phyloP scores from a whole-genome alignment of 2,888 invertebrate genomes.

The Carabus problematicus region DNA sequence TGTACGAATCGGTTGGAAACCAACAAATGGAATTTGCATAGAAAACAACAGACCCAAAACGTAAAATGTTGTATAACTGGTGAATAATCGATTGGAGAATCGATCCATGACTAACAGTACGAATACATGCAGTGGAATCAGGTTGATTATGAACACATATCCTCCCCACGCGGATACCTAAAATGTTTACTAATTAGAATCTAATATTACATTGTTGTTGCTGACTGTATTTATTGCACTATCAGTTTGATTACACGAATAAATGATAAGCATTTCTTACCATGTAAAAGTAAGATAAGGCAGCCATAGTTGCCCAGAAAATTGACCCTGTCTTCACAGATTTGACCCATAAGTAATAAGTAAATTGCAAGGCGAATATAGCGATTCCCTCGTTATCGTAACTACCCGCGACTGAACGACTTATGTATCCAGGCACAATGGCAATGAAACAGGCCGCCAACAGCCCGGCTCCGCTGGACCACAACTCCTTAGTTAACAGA shows the following conservation, averaged over 20 bases:
- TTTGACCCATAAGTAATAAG: conserved; percentile 98
- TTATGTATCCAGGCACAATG: conserved; percentile 98
- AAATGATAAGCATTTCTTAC: conserved; percentile 62
- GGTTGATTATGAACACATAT: conserved; percentile 98
- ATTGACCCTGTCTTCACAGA: conserved; percentile 97
- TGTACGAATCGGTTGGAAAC: conserved; percentile 98
- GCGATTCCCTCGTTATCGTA: conserved; percentile 99
- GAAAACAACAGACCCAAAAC: conserved; percentile 93
- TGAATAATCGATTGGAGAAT: conserved; percentile 89
- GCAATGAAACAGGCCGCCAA: conserved; percentile 99
- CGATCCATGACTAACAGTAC: conserved; percentile 93
- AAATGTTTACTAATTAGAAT: conserved; percentile 47
- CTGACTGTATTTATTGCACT: too few species aligned
- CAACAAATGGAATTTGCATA: conserved; percentile 97
- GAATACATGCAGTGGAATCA: conserved; percentile 98
- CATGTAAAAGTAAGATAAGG: conserved; percentile 99
- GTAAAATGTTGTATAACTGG: conserved; percentile 97
- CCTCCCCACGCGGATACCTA: conserved; percentile 99
- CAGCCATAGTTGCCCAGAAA: conserved; percentile 94
- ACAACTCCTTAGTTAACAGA: conserved; percentile 94
- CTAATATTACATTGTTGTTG: too few species aligned
- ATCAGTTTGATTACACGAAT: too few species aligned
- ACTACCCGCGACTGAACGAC: conserved; percentile 98
- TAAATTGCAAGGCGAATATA: conserved; percentile 98
- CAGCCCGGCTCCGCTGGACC: conserved; percentile 95